Conservation (phyloP, 2,797 vertebrate genomes). For the Apodemus agrarius region DNA sequence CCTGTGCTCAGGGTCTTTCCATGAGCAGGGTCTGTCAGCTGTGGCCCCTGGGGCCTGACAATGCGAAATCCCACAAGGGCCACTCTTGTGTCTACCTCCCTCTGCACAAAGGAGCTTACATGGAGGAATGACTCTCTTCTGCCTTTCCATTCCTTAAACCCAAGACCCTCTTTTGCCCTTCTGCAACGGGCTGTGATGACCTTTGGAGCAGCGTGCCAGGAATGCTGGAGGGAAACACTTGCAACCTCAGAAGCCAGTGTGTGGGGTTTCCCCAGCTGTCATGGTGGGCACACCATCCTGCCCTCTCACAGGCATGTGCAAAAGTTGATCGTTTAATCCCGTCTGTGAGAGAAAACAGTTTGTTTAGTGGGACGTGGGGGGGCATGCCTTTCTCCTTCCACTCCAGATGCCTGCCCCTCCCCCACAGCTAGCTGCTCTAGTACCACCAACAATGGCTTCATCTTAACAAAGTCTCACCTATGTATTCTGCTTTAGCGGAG, state of each 20-base stretch:
- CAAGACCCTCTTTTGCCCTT: not conserved
- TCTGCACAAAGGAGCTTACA: not conserved
- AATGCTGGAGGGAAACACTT: not conserved
- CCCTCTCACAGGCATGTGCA: not conserved
- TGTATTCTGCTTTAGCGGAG: slow-evolving; percentile 45
- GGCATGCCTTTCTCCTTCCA: not conserved
- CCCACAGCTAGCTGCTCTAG: not conserved
- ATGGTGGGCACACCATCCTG: fast-evolving
- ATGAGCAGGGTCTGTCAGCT: not conserved
- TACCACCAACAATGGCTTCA: not conserved
- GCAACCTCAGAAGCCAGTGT: not conserved
- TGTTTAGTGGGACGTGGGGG: not conserved
- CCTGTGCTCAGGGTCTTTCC: slow-evolving; percentile 50
- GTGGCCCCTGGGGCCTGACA: not conserved
- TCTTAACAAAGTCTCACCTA: slow-evolving; percentile 39
- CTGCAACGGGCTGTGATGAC: not conserved
- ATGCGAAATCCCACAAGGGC: not conserved
- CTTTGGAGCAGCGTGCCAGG: fast-evolving
- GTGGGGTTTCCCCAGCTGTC: not conserved
- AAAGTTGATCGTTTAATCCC: not conserved
- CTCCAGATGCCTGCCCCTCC: not conserved
- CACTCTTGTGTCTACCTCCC: not conserved
- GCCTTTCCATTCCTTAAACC: not conserved
- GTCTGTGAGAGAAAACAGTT: not conserved
- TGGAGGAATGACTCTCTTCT: not conserved